Base-by-base conservation (phyloP, 2,113 vertebrate genomes). In the Apodemus speciosus region DNA sequence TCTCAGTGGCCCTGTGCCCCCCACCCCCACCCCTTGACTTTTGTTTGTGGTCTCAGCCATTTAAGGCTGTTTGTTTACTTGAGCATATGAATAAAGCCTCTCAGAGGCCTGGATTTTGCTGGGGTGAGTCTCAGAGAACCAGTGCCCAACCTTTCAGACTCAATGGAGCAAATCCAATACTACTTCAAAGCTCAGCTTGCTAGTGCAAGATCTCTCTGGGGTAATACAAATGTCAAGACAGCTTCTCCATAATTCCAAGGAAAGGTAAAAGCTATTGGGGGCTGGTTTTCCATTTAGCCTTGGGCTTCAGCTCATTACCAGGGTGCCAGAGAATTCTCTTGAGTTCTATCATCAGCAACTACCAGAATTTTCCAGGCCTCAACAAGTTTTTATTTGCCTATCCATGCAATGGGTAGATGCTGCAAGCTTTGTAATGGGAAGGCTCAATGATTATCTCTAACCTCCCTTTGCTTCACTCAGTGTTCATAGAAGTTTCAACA, bases 241-340 rank as follows among this genome's bases (percentile, higher is more conserved):
- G 53, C 64, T 88, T 95, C 69, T 84, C 64, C 49, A 53, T 92
- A 11, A 64, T 81, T 92, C 66, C 87, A 93, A 88, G 14, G 30
- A 94, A 93, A 87, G 79, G 80, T 80, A 86, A 46, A 94, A 80
- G 73, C 62, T 77, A 88, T 13, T 20, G 16, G 88, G 72, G 27
- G 35, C 90, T 84, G 38, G 23, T 83, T 97, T 97, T 95, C 90
- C 86, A 90, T 51, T 95, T 93, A 86, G 69, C 51, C 32, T 76
- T 51, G 58, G 69, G 69, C 73, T 87, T 80, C 20, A 21, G 68
- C 87, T 96, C 73, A 51, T 95, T 90, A 93, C 83, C 51, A 81
- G 38, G 3, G 40, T 81, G 69, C 62, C 89, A 75, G 89, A 91
- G 86, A 94, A 91, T 43, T 90, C 51, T 60, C 38, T 49, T 73